Percentiles rank a stretch among this genome's conserved stretches.
These are phyloP conservation scores for Drosophila paramelanica DNA, from an alignment of 2,888 invertebrate species.

Conservation along the genomic window DNA sequence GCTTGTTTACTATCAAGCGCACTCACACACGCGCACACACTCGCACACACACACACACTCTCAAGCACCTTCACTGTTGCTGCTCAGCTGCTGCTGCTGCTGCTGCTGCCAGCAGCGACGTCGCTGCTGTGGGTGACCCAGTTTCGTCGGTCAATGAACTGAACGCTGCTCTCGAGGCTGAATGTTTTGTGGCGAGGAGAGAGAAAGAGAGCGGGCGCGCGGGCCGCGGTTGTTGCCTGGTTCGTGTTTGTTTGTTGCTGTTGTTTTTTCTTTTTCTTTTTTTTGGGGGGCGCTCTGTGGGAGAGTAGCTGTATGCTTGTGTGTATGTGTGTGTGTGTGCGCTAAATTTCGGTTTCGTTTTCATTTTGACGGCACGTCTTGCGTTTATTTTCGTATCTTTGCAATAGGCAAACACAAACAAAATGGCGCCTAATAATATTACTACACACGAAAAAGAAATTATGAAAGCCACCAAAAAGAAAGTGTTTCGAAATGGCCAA, in stretches of 20 bases:
- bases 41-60: slow-evolving; percentile 13
- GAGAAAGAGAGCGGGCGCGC: slow-evolving; percentile 13
- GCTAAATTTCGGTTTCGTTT: slow-evolving; percentile 83
- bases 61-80: slow-evolving; percentile 72
- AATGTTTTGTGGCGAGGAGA: slow-evolving; percentile 36
- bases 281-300: slow-evolving; percentile 43
- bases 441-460: slow-evolving; percentile 70
- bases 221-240: slow-evolving; percentile 29
- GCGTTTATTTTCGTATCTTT: slow-evolving; percentile 79
- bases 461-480: slow-evolving; percentile 77
- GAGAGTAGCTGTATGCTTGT: slow-evolving; percentile 27
- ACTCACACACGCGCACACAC: slow-evolving; percentile 41
- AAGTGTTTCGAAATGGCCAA: slow-evolving; percentile 73
- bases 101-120: slow-evolving; percentile 51
- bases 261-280: slow-evolving; percentile 21
- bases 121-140: slow-evolving; percentile 69
- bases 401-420: slow-evolving; percentile 70
- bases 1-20: slow-evolving; percentile 71
- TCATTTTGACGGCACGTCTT: slow-evolving; percentile 77
- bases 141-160: slow-evolving; percentile 77
- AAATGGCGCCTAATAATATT: slow-evolving; percentile 76
- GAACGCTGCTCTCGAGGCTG: slow-evolving; percentile 67
- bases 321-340: slow-evolving; percentile 51
- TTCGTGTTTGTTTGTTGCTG: slow-evolving; percentile 42
- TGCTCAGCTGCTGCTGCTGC: slow-evolving; percentile 44